Percentiles rank a stretch among this genome's conserved stretches.
Conservation (phyloP, 2,113 vertebrate species). For the Pollachius pollachius region DNA sequence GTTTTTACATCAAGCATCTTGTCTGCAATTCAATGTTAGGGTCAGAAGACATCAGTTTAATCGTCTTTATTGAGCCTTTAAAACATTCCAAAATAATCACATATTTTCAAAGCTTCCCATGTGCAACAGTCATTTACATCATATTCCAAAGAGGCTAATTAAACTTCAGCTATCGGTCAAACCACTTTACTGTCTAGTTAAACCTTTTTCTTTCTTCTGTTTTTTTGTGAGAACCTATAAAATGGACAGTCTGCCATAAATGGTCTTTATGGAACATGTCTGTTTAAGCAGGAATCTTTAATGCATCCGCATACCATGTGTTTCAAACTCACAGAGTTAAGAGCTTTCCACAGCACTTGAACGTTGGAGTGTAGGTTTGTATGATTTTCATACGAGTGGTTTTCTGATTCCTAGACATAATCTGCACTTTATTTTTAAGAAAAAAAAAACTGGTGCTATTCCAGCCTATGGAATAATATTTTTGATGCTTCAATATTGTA, state of each 20-base stretch:
- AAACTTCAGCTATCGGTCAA: not conserved
- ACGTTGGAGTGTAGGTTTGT: too few species aligned
- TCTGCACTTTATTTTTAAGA: too few species aligned
- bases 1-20: not conserved
- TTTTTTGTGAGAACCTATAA: constrained; percentile 26
- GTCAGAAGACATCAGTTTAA: not conserved
- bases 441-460: too few species aligned
- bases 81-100: not conserved
- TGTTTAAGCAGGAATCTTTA: not conserved
- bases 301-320: not conserved
- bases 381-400: too few species aligned
- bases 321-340: not conserved
- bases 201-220: not conserved
- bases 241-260: constrained; percentile 5
- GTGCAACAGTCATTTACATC: too few species aligned
- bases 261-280: not conserved
- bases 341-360: too few species aligned
- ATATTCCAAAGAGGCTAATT: not conserved
- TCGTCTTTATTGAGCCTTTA: not conserved
- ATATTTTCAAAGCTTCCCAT: too few species aligned
- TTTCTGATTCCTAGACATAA: too few species aligned
- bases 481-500: too few species aligned
- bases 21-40: too few species aligned
- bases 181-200: not conserved
- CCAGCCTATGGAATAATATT: too few species aligned